A percentile compares a stretch with the other conserved stretches of the same genome.
phyloP scores from a whole-genome alignment of 1,140 invertebrate species.

The Rhyzopertha dominica region DNA sequence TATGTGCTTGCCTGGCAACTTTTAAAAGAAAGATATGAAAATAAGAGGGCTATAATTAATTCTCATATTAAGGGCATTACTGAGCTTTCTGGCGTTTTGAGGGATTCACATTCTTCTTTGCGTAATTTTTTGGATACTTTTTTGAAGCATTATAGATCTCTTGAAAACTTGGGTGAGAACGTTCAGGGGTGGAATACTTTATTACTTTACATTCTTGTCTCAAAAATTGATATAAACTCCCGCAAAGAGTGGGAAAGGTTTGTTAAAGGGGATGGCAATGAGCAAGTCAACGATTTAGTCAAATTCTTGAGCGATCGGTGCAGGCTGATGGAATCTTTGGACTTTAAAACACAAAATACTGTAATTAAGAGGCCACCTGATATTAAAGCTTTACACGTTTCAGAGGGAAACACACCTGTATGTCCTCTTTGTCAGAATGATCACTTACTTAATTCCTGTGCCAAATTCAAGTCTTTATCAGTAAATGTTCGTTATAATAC shows the following conservation, averaged over 20 bases:
- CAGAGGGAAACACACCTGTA: not conserved
- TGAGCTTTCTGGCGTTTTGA: not conserved
- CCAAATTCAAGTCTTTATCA: not conserved
- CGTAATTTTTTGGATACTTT: not conserved
- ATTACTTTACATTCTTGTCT: not conserved
- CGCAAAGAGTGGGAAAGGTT: slow-evolving; percentile 3
- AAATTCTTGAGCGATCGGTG: too few species aligned
- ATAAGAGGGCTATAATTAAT: not conserved
- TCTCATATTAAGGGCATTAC: not conserved
- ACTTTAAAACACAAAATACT: slow-evolving; percentile 1
- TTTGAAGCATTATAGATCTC: not conserved
- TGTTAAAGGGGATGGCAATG: too few species aligned
- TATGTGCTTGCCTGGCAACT: slow-evolving; percentile 1
- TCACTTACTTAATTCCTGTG: not conserved
- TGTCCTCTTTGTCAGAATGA: slow-evolving; percentile 1
- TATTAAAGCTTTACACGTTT: not conserved
- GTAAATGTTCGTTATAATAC: not conserved
- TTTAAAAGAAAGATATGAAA: slow-evolving; percentile 4
- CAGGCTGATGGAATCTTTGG: not conserved
- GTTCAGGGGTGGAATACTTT: not conserved
- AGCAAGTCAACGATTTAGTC: too few species aligned
- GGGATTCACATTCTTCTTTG: not conserved
- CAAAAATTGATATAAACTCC: not conserved
- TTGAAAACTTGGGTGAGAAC: not conserved
- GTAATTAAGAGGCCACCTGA: not conserved